Evolutionary conservation across 2,797 vertebrate genomes (phyloP), one percentile per base, ranked within the genome.

Genomic region (Sebastes hubbsi): DNA sequence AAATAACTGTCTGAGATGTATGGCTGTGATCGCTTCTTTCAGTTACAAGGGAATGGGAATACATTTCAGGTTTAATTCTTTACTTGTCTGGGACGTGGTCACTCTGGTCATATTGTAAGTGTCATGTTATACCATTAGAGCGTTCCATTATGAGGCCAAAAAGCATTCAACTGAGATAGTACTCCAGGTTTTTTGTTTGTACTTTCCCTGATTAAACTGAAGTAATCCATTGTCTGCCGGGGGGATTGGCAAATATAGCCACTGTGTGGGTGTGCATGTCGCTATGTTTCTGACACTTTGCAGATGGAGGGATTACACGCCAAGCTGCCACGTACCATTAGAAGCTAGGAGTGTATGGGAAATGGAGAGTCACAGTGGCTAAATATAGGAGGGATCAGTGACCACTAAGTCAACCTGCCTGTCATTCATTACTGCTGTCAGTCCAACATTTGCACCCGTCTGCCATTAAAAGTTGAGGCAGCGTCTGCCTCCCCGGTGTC

Each of bases 291-390:
- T 91, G 82, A 92, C 85, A 91, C 87, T 90, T 77, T 90, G 72
- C 81, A 88, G 82, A 90, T 81, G 73, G 85, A 81, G 46, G 79
- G 93, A 94, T 95, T 94, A 95, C 78, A 91, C 12, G 52, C 72
- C 82, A 86, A 85, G 86, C 82, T 88, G 85, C 80, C 84, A 90
- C 84, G 72, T 80, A 75, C 77, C 87, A 91, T 90, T 89, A 94
- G 82, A 77, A 52, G 75, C 60, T 68, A n/a, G n/a, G 76, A 32
- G 36, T 25, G 61, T 46, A 75, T 67, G 69, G 58, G 82, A 90
- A 91, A 83, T 34, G 65, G 78, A 85, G 77, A 85, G 78, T 77
- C 75, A 80, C 76, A n/a, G 68, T 3, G 12, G 77, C 83, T 91
- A 93, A 91, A 92, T 82, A 91, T 90, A 89, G 85, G 32, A 77